These are phyloP conservation scores for Ptilorrhoa leucosticta DNA, from an alignment of 2,113 vertebrate species.

Conservation along the genomic window DNA sequence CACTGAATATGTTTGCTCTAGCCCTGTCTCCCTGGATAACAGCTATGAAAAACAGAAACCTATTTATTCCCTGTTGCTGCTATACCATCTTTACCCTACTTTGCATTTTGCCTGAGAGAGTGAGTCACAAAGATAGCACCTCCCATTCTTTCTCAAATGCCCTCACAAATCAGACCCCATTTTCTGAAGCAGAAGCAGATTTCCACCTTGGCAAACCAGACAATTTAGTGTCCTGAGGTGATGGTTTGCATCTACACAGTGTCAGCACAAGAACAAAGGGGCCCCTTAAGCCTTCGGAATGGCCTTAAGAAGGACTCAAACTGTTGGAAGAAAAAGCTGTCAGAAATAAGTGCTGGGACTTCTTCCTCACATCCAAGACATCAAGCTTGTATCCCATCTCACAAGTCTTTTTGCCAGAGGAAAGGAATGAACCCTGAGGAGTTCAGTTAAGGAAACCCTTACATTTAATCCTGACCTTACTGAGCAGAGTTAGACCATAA, in stretches of 20 bases:
- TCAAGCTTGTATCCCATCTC: background rate
- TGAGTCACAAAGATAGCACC: background rate
- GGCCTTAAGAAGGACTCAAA: background rate
- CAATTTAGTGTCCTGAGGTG: background rate
- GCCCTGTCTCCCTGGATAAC: background rate
- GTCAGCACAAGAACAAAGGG: background rate
- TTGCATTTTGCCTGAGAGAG: background rate
- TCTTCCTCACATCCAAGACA: background rate
- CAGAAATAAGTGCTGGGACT: background rate
- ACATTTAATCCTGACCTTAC: background rate
- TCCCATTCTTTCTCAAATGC: background rate
- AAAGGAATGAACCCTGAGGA: background rate
- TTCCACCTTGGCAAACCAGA: background rate
- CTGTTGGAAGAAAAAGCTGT: background rate
- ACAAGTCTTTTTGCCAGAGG: background rate
- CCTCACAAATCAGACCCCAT: background rate
- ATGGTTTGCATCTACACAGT: background rate
- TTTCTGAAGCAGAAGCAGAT: background rate
- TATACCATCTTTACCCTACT: background rate
- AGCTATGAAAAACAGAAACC: background rate
- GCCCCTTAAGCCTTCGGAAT: background rate
- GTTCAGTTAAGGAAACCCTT: background rate
- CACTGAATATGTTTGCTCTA: conserved; percentile 12
- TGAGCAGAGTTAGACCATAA: background rate
- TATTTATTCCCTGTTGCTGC: background rate